phyloP scores from a whole-genome alignment of 2,113 vertebrate genomes.

The Phrynosoma blainvillii region DNA sequence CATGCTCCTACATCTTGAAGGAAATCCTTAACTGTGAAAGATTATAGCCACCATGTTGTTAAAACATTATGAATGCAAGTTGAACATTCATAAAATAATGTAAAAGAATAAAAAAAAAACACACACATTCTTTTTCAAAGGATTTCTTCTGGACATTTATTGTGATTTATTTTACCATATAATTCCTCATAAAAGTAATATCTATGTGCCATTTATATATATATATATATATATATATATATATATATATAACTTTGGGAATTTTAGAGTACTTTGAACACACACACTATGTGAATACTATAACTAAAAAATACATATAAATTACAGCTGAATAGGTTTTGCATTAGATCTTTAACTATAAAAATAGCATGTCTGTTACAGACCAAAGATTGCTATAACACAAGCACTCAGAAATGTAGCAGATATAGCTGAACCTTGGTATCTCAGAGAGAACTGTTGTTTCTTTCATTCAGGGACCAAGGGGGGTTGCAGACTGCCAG shows the following conservation, averaged over 20 bases:
- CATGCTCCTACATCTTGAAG: not conserved
- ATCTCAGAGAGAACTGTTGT: slow-evolving; percentile 54
- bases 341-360: slow-evolving; percentile 64
- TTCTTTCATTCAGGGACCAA: not conserved
- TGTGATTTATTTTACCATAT: slow-evolving; percentile 19
- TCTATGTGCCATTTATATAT: slow-evolving; percentile 8
- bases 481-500: too few relatives aligned
- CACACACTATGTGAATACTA: slow-evolving; percentile 59
- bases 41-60: not conserved
- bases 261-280: slow-evolving; percentile 62
- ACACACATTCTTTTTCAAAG: slow-evolving; percentile 15
- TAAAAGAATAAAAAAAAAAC: slow-evolving; percentile 5
- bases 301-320: slow-evolving; percentile 53
- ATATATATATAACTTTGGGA: too few relatives aligned
- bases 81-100: slow-evolving; percentile 33
- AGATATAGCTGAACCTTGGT: slow-evolving; percentile 72
- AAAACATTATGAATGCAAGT: not conserved
- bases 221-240: too few relatives aligned
- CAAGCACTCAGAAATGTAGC: slow-evolving; percentile 73
- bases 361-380: slow-evolving; percentile 74
- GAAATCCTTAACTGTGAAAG: not conserved
- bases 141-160: slow-evolving; percentile 1
- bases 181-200: slow-evolving; percentile 44
- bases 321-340: slow-evolving; percentile 57
- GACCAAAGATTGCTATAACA: slow-evolving; percentile 77